Conservation (phyloP, 2,888 invertebrate species). For the Atethmia centrago region DNA sequence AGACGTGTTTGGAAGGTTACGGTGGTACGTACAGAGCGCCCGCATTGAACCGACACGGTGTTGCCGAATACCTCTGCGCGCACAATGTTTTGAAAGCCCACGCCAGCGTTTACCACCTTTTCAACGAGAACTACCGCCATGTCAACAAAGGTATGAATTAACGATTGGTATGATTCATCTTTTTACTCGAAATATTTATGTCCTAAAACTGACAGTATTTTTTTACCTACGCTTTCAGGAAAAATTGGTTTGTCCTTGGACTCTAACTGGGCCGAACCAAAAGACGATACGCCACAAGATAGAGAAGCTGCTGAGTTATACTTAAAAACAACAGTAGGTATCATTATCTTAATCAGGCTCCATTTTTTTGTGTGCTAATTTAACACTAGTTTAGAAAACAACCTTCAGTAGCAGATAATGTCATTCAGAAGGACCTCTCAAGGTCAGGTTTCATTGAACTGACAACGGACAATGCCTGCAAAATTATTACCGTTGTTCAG, state of each 20-base stretch:
- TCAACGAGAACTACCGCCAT: conserved; percentile 90
- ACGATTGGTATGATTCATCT: not conserved
- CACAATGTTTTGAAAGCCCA: conserved; percentile 94
- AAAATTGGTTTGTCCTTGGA: conserved; percentile 92
- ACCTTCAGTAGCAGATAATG: conserved; percentile 13
- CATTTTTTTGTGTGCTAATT: conserved; percentile 18
- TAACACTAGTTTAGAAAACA: not conserved
- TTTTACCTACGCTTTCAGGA: conserved; percentile 78
- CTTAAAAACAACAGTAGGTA: conserved; percentile 91
- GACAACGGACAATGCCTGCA: not conserved
- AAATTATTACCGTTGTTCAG: conserved; percentile 5
- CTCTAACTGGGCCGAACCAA: conserved; percentile 91
- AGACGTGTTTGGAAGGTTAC: conserved; percentile 89
- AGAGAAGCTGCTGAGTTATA: conserved; percentile 91
- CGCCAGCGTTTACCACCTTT: conserved; percentile 92
- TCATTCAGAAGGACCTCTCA: conserved; percentile 21
- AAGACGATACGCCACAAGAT: conserved; percentile 87
- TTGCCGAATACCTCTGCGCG: conserved; percentile 92
- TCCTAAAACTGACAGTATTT: not conserved
- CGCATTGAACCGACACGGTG: conserved; percentile 90
- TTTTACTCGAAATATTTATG: not conserved
- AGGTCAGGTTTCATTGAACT: conserved; percentile 28
- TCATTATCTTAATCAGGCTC: not conserved
- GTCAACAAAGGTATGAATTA: conserved; percentile 86
- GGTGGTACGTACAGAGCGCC: conserved; percentile 91